Percentiles rank a stretch among this genome's conserved stretches.
phyloP scores from a whole-genome alignment of 2,888 invertebrate genomes.

The Tenthredo amoena region DNA sequence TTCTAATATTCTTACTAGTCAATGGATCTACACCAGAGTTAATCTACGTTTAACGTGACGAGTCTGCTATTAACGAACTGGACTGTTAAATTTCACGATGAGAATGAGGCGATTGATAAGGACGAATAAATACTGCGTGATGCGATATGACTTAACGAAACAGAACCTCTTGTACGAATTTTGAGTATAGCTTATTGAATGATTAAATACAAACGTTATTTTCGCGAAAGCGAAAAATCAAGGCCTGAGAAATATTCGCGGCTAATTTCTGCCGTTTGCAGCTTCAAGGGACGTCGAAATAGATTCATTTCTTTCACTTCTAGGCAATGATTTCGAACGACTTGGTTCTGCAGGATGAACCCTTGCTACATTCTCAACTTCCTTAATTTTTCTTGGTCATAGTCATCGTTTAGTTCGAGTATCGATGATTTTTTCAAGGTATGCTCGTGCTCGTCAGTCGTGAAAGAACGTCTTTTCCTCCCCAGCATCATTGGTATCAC shows the following conservation, averaged over 20 bases:
- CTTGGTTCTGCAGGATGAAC: not conserved
- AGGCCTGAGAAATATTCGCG: not conserved
- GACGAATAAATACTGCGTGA: slow-evolving; percentile 12
- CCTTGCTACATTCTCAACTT: slow-evolving; percentile 24
- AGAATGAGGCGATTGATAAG: slow-evolving; percentile 8
- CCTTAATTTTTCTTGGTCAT: slow-evolving; percentile 29
- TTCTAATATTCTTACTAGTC: not conserved
- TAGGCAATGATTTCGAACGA: not conserved
- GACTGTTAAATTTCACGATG: slow-evolving; percentile 11
- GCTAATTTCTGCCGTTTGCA: not conserved
- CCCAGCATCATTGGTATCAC: slow-evolving; percentile 88
- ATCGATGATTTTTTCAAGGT: slow-evolving; percentile 53
- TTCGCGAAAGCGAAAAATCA: not conserved
- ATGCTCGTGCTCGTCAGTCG: slow-evolving; percentile 12
- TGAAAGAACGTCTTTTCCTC: slow-evolving; percentile 73
- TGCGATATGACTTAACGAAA: not conserved
- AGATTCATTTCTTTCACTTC: not conserved
- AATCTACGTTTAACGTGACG: not conserved
- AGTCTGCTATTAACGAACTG: not conserved
- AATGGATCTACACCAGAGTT: not conserved
- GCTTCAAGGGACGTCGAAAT: not conserved
- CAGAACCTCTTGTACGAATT: not conserved
- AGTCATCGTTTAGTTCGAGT: slow-evolving; percentile 40
- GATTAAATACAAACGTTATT: not conserved
- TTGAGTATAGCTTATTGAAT: not conserved